Evolutionary conservation across 2,888 invertebrate species (phyloP), one percentile per base, ranked within the genome.

Genomic region (Orthosia cruda): DNA sequence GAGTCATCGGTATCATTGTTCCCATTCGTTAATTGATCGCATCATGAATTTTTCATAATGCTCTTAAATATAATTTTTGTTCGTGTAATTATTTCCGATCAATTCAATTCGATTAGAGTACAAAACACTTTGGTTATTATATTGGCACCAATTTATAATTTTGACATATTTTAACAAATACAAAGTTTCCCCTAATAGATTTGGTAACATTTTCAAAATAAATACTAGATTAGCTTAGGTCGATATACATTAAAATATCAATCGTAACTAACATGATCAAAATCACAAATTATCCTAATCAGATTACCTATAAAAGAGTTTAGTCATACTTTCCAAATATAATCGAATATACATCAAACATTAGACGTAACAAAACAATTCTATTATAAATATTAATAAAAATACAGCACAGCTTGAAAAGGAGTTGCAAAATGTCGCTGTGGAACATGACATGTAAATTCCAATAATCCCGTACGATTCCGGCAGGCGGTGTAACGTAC

Each of bases 61-160:
- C 84, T 79, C 87, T 80, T 81, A 85, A 83, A 82, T 82, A 77
- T 84, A 84, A 67, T 77, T 23, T 70, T 83, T 86, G 80, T 82
- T 88, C 76, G 72, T 89, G 80, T 83, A 81, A 85, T 88, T 85
- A 81, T 79, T 72, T 58, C 84, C 87, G 87, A 87, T 89, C 83
- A 89, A 79, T 89, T 89, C 80, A 89, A 79, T 89, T 87, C 83
- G 81, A 81, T 89, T 83, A 71, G 67, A 73, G 85, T 80, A 82
- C 52, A 72, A 81, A 72, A 76, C 59, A 71, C 62, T 67, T 66
- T 71, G 72, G 71, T 78, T 77, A 26, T 26, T 2, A 89, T 89
- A 89, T 95, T 95, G 95, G 95, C 95, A 95, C 95, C 92, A 91
- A 94, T 93, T 88, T 80, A 85, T 86, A 81, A 77, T 87, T 87